Conservation (phyloP, 2,888 invertebrate species). For the Andrena marginata region DNA sequence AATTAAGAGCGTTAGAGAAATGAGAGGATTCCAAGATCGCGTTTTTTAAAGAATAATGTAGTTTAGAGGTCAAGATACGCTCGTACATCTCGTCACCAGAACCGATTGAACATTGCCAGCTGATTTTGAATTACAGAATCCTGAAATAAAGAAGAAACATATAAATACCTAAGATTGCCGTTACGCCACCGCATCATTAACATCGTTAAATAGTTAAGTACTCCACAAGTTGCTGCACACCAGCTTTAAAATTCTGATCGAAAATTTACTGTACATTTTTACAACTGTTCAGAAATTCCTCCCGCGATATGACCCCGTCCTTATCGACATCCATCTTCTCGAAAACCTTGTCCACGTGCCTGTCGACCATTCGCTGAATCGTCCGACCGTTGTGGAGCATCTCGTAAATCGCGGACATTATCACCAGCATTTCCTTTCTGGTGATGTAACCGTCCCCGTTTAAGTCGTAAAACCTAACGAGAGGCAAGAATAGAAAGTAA, state of each 20-base stretch:
- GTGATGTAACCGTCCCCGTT: slow-evolving; percentile 81
- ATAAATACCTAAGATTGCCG: not conserved
- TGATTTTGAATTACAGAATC: slow-evolving; percentile 75
- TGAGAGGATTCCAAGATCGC: not conserved
- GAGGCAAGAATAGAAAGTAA: slow-evolving; percentile 34
- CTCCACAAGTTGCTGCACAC: not conserved
- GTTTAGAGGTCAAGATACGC: not conserved
- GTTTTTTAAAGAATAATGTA: not conserved
- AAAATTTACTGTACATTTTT: slow-evolving; percentile 75
- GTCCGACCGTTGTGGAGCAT: slow-evolving; percentile 75
- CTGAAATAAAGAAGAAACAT: slow-evolving; percentile 68
- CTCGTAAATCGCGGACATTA: slow-evolving; percentile 80
- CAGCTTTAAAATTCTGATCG: not conserved
- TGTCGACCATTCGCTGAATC: slow-evolving; percentile 70
- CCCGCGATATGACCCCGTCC: slow-evolving; percentile 79
- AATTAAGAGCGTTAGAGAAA: not conserved
- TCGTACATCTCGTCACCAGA: slow-evolving; percentile 66
- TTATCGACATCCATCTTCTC: slow-evolving; percentile 80
- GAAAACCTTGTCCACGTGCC: slow-evolving; percentile 79
- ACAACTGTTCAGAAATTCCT: slow-evolving; percentile 79
- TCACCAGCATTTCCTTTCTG: slow-evolving; percentile 77
- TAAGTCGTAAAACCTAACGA: slow-evolving; percentile 78
- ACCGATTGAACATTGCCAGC: slow-evolving; percentile 74
- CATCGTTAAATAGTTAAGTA: not conserved
- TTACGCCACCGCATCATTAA: not conserved